Conservation (phyloP, 2,113 vertebrate species). For the Polypterus senegalus region DNA sequence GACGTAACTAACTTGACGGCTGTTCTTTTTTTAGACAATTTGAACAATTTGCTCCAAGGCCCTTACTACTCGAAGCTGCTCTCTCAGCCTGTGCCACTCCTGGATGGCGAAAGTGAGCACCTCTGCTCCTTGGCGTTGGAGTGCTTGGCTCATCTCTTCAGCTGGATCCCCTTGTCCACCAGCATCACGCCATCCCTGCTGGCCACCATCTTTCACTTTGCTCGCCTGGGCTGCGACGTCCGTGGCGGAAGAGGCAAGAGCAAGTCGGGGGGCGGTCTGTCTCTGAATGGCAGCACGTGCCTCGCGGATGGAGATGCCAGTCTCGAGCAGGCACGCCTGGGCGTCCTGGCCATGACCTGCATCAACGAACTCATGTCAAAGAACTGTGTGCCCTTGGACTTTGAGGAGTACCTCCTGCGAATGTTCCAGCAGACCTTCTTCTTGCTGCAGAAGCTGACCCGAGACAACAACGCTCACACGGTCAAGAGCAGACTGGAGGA, state of each 20-base stretch:
- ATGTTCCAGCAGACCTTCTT: slow-evolving; percentile 99
- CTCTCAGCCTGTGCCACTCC: slow-evolving; percentile 74
- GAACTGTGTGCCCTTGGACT: slow-evolving; percentile 96
- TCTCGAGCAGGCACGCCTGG: slow-evolving; percentile 70
- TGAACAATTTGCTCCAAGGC: slow-evolving; percentile 78
- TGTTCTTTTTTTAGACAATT: slow-evolving; percentile 33
- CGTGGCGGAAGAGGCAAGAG: slow-evolving; percentile 49
- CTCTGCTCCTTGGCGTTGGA: slow-evolving; percentile 84
- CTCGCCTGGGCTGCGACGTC: slow-evolving; percentile 86
- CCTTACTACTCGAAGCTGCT: slow-evolving; percentile 73
- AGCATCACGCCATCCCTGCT: slow-evolving; percentile 92
- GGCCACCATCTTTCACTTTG: slow-evolving; percentile 94
- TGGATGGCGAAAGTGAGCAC: slow-evolving; percentile 83
- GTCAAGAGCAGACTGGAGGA: slow-evolving; percentile 87
- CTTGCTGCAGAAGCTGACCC: slow-evolving; percentile 91
- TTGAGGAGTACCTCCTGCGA: slow-evolving; percentile 90
- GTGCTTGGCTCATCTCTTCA: slow-evolving; percentile 95
- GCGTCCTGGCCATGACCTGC: slow-evolving; percentile 89
- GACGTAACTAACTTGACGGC: background rate
- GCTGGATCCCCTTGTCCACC: slow-evolving; percentile 93
- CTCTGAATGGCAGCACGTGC: slow-evolving; percentile 63
- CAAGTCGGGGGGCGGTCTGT: slow-evolving; percentile 38
- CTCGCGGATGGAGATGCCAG: slow-evolving; percentile 36
- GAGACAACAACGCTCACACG: slow-evolving; percentile 79
- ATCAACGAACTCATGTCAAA: slow-evolving; percentile 98